phyloP scores from a whole-genome alignment of 2,113 vertebrate species.

The Willisornis vidua region DNA sequence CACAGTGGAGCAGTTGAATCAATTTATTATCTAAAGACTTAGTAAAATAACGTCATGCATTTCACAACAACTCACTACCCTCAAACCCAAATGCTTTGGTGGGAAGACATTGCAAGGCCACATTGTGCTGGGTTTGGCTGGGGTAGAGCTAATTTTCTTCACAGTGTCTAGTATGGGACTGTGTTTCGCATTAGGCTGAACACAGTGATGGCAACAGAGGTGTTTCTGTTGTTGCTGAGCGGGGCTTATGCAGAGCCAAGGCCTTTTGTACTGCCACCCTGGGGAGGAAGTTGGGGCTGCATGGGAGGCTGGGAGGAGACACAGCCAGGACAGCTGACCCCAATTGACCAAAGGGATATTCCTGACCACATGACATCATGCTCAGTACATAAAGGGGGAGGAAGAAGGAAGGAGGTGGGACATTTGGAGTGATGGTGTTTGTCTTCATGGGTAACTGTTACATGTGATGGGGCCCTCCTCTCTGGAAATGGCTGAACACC shows the following conservation, averaged over 20 bases:
- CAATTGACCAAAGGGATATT: background rate
- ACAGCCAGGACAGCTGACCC: background rate
- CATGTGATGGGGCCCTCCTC: background rate
- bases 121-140: background rate
- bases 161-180: background rate
- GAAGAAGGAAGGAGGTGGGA: background rate
- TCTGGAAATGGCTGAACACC: background rate
- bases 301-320: background rate
- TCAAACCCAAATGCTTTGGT: background rate
- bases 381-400: background rate
- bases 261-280: fast-evolving
- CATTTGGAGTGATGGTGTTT: background rate
- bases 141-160: background rate
- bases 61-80: background rate
- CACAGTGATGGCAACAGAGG: background rate
- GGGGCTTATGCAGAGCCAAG: background rate
- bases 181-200: background rate
- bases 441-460: background rate
- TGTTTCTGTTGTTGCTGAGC: background rate
- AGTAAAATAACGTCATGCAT: background rate
- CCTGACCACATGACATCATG: background rate
- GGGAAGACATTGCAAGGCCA: background rate
- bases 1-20: background rate
- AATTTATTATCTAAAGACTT: background rate
- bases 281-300: background rate